Evolutionary conservation across 2,797 vertebrate genomes (phyloP).

Genomic region (Pygocentrus nattereri): DNA sequence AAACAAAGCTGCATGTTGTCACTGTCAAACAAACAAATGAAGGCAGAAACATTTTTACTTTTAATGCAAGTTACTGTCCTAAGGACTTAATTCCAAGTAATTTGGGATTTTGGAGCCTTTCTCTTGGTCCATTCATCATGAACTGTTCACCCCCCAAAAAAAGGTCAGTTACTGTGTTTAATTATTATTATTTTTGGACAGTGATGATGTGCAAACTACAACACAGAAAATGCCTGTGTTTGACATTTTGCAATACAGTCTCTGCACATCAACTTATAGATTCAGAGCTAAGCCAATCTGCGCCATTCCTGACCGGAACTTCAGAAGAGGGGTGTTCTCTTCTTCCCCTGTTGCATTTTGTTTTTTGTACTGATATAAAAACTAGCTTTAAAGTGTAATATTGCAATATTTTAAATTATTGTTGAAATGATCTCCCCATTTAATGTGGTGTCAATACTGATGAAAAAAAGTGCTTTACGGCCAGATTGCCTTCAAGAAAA

Average conservation of each 20-base stretch:
- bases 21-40: no score
- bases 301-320: not conserved
- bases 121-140: no score
- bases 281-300: not conserved
- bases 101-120: no score
- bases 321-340: not conserved
- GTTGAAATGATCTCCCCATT: constrained; percentile 71
- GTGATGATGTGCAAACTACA: no score
- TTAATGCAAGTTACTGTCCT: no score
- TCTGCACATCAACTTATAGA: not conserved
- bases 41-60: no score
- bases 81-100: no score
- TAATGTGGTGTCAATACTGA: constrained; percentile 65
- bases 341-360: constrained; percentile 50
- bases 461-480: constrained; percentile 81
- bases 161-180: no score
- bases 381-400: constrained; percentile 81
- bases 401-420: constrained; percentile 75
- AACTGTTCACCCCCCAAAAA: no score
- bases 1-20: no score
- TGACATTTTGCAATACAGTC: not conserved
- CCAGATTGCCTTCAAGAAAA: constrained; percentile 71
- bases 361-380: constrained; percentile 34
- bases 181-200: no score
- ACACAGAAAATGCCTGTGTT: not conserved